Conservation (phyloP, 92 coral and sea anemone species). For the Porites cylindrica region DNA sequence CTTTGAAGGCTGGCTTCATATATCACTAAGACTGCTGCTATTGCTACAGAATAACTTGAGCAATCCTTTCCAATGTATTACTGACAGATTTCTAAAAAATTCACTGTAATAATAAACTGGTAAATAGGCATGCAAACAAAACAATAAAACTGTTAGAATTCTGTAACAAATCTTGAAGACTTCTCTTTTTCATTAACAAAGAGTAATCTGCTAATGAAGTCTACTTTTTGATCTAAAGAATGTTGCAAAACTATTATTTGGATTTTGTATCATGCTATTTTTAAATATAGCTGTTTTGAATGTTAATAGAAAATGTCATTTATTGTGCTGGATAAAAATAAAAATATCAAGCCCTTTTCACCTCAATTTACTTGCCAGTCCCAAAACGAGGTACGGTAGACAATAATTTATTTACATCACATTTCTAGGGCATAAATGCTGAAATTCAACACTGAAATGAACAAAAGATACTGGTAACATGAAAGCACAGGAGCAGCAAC, state of each 20-base stretch:
- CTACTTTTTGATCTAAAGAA: background rate
- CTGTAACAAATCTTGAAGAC: too few species aligned
- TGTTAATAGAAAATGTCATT: background rate
- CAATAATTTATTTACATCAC: background rate
- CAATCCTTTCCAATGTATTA: too few species aligned
- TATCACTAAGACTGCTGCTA: too few species aligned
- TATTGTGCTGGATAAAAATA: too few species aligned
- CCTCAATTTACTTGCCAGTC: slow-evolving; percentile 12
- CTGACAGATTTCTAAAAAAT: too few species aligned
- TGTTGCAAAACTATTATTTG: background rate
- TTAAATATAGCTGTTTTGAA: slow-evolving; percentile 11
- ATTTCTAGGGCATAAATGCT: background rate
- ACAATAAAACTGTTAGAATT: background rate
- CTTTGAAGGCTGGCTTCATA: too few species aligned
- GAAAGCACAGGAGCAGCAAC: background rate
- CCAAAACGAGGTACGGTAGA: background rate
- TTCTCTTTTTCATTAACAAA: slow-evolving; percentile 1
- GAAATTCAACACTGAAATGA: slow-evolving; percentile 11
- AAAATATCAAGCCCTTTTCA: background rate
- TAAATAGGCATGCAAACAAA: too few species aligned
- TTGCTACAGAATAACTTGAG: too few species aligned
- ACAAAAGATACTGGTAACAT: background rate
- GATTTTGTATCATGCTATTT: background rate
- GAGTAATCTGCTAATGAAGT: background rate
- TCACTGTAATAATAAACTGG: too few species aligned